These are phyloP conservation scores for Listrodromus nycthemerus DNA, from an alignment of 2,888 invertebrate species.

Conservation along the genomic window DNA sequence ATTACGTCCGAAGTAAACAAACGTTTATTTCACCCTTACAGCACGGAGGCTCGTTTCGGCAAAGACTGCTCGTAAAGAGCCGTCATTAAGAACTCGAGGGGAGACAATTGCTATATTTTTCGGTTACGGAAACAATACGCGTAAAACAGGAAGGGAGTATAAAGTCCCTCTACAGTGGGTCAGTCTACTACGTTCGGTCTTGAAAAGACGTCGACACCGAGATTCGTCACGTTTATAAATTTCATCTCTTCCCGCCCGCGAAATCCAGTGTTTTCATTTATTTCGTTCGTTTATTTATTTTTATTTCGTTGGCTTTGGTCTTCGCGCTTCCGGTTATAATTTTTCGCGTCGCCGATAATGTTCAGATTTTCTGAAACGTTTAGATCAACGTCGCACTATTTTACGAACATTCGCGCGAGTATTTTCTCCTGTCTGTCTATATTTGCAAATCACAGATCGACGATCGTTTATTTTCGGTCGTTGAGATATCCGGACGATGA, in stretches of 20 bases:
- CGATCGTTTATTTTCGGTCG: not conserved
- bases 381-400: not conserved
- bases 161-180: not conserved
- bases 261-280: not conserved
- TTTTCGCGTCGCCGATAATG: not conserved
- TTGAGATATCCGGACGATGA: slow-evolving; percentile 1
- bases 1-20: slow-evolving; percentile 21
- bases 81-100: not conserved
- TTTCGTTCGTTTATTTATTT: not conserved
- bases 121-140: not conserved
- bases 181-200: not conserved
- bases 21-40: not conserved
- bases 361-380: not conserved
- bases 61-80: not conserved
- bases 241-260: not conserved
- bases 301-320: not conserved
- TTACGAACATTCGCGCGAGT: not conserved
- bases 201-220: not conserved
- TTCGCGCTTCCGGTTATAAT: not conserved
- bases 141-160: not conserved
- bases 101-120: not conserved
- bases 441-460: not conserved
- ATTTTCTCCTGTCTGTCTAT: not conserved
- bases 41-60: not conserved
- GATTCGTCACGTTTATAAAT: not conserved